phyloP scores from a whole-genome alignment of 1,140 invertebrate genomes.

The Aporrectodea caliginosa region DNA sequence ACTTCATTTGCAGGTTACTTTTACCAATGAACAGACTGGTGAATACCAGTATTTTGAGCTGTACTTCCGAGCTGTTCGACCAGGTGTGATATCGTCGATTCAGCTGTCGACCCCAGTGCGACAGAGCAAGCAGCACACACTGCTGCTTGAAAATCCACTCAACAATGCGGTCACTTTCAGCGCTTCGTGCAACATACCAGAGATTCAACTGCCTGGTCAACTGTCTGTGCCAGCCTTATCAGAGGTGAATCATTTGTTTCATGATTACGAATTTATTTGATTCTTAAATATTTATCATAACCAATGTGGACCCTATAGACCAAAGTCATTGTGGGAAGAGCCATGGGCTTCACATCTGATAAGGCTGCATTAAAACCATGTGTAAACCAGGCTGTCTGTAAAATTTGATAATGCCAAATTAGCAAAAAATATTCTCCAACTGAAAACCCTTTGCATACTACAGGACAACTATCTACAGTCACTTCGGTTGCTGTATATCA shows the following conservation, averaged over 20 bases:
- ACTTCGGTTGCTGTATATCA: too few species aligned
- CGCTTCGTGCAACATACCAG: slow-evolving; percentile 43
- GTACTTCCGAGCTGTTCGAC: slow-evolving; percentile 47
- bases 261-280: too few species aligned
- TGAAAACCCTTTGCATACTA: too few species aligned
- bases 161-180: slow-evolving; percentile 44
- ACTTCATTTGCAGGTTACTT: slow-evolving; percentile 44
- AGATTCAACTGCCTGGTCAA: slow-evolving; percentile 49
- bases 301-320: too few species aligned
- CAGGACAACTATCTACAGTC: too few species aligned
- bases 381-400: too few species aligned
- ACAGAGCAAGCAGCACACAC: slow-evolving; percentile 45
- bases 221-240: slow-evolving; percentile 47
- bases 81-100: slow-evolving; percentile 45
- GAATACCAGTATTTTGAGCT: slow-evolving; percentile 55
- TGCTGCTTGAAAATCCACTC: slow-evolving; percentile 52
- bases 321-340: too few species aligned
- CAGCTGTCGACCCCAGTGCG: slow-evolving; percentile 52
- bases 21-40: slow-evolving; percentile 51
- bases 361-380: too few species aligned
- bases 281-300: too few species aligned
- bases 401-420: too few species aligned
- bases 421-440: too few species aligned
- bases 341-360: too few species aligned
- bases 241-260: slow-evolving; percentile 47